Conservation (phyloP, 2,113 vertebrate species). For the Myotis lucifugus region DNA sequence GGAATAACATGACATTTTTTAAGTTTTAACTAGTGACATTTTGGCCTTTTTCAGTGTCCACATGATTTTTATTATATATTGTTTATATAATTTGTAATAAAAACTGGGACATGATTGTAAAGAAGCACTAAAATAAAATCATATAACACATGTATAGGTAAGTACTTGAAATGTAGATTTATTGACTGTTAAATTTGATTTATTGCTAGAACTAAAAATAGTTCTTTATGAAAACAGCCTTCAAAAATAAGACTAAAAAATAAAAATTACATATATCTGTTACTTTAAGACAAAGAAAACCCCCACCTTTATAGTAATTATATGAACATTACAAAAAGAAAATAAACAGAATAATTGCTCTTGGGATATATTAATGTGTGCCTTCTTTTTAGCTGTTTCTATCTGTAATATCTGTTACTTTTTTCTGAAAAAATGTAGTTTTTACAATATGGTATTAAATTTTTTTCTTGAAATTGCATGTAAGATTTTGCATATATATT, state of each 20-base stretch:
- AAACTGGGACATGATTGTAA: not conserved
- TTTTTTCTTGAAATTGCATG: not conserved
- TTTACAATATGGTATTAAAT: not conserved
- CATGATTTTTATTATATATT: not conserved
- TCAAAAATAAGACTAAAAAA: not conserved
- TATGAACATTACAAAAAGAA: not conserved
- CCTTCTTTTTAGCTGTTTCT: conserved; percentile 30
- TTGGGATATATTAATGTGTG: not conserved
- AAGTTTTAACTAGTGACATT: not conserved
- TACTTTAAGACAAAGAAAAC: not conserved
- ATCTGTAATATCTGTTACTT: not conserved
- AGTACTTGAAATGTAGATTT: not conserved
- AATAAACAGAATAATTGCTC: not conserved
- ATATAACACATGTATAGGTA: not conserved
- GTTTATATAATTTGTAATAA: conserved; percentile 19
- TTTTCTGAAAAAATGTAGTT: not conserved
- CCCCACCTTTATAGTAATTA: not conserved
- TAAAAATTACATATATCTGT: not conserved
- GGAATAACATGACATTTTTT: not conserved
- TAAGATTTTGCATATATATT: not conserved
- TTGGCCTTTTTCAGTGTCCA: not conserved
- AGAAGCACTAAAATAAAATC: not conserved
- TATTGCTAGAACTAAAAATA: not conserved
- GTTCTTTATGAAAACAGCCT: not conserved
- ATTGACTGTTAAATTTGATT: not conserved